Evolutionary conservation across 2,113 vertebrate species (phyloP).

Genomic region (Semnornis frantzii): DNA sequence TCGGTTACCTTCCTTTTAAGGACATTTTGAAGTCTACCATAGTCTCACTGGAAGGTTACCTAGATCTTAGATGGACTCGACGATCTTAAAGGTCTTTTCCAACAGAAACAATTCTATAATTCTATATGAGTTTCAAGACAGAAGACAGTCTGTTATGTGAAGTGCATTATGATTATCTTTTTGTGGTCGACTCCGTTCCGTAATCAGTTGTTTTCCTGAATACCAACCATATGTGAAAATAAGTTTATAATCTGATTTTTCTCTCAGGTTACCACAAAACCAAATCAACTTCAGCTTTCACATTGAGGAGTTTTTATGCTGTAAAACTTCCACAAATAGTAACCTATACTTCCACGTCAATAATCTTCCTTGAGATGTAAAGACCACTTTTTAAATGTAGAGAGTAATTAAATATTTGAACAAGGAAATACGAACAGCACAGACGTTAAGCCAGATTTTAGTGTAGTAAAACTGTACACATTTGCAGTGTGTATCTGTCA

Average conservation of each 20-base stretch:
- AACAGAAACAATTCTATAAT: too few species aligned
- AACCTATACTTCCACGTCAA: background rate
- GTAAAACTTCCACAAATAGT: background rate
- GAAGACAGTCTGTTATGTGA: background rate
- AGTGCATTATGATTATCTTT: background rate
- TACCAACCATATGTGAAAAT: background rate
- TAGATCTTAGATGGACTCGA: background rate
- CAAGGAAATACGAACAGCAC: background rate
- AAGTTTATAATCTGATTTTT: background rate
- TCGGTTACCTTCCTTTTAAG: background rate
- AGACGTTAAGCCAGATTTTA: background rate
- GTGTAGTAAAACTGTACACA: background rate
- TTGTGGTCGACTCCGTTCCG: background rate
- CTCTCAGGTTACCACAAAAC: background rate
- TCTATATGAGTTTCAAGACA: background rate
- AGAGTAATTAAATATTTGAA: background rate
- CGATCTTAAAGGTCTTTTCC: too few species aligned
- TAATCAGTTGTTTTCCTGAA: background rate
- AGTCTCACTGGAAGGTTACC: background rate
- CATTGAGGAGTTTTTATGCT: background rate
- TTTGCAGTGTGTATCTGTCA: background rate
- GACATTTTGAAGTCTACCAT: background rate
- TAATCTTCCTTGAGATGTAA: background rate
- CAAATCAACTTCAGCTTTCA: background rate
- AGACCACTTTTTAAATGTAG: background rate